Evolutionary conservation across 2,888 invertebrate species (phyloP), one percentile per base, ranked within the genome.

Genomic region (Bombylius major): DNA sequence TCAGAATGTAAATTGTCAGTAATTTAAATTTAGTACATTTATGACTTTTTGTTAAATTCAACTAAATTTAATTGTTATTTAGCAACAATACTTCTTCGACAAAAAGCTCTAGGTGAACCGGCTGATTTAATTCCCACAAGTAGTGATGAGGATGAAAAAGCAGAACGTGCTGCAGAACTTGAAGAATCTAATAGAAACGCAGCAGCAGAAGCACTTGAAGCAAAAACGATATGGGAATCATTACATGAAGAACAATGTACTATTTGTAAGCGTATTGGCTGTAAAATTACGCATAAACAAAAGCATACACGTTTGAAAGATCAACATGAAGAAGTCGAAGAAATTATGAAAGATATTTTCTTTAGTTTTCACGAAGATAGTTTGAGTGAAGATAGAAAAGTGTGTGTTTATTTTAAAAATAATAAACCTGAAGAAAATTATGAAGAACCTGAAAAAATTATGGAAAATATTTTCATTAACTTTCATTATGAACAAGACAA

Each of bases 1-100:
- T 4, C 69, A 70, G 5, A 69, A 71, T 51, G 70, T 75, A 4
- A 73, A 72, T 57, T 67, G 73, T 73, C 56, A 56, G 60, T 56
- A 7, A 4, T 13, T 31, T 31, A 23, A 6, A 6, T n/a, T n/a
- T 12, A 7, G 4, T n/a, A 14, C 45, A 36, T 36, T 2, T 1
- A 39, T 36, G 5, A 1, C 3, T 4, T 23, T 42, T 23, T 42
- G 4, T 52, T 33, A 48, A 52, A n/a, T 52, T 34, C 47, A 48
- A 14, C 5, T n/a, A 14, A 44, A 39, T 12, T 14, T 51, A 7
- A 39, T 44, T 12, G 12, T 13, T 9, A 13, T 44, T 44, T 13
- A 55, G 72, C 68, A 32, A 70, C 71, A 1, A 63, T 71, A n/a
- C 64, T 64, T 6, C 58, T 72, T 50, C 67, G 71, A 5, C 68